A percentile compares a stretch with the other conserved stretches of the same genome.
Conservation (phyloP, 2,113 vertebrate genomes). For the Herpetotheres cachinnans region DNA sequence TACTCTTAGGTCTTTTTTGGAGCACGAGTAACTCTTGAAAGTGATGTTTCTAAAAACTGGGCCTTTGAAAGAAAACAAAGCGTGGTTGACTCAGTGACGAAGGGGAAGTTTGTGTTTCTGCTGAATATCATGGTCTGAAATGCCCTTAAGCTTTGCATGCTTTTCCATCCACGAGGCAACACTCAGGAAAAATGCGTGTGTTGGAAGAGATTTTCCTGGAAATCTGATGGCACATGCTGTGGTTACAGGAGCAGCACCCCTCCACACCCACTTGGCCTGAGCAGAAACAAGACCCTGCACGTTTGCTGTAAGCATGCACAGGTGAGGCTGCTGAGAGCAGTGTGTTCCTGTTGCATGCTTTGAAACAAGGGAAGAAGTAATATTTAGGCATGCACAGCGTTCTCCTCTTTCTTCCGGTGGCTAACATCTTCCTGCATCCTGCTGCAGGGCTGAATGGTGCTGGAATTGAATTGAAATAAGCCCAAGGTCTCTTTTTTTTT, state of each 20-base stretch:
- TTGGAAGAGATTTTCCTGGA: not conserved
- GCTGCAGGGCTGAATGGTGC: not conserved
- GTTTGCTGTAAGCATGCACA: accelerated
- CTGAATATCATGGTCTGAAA: not conserved
- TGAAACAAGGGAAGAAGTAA: not conserved
- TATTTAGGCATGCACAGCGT: accelerated
- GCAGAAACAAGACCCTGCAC: not conserved
- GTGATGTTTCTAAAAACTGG: accelerated
- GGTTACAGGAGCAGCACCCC: not conserved
- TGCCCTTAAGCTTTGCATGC: not conserved
- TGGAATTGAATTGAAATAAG: not conserved
- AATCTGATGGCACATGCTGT: not conserved
- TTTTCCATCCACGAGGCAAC: not conserved
- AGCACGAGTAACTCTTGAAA: not conserved
- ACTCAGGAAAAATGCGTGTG: not conserved
- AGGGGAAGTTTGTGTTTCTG: not conserved
- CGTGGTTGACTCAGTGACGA: too few relatives aligned
- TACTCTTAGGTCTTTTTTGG: not conserved
- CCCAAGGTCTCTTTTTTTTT: not conserved
- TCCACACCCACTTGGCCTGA: accelerated
- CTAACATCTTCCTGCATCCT: not conserved
- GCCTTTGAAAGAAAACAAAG: not conserved
- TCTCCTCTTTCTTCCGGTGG: not conserved
- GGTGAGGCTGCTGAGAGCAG: not conserved
- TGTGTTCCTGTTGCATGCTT: accelerated